A percentile compares a stretch with the other conserved stretches of the same genome.
Evolutionary conservation across 2,797 vertebrate species (phyloP).

Genomic region (Spinus olivaceus): DNA sequence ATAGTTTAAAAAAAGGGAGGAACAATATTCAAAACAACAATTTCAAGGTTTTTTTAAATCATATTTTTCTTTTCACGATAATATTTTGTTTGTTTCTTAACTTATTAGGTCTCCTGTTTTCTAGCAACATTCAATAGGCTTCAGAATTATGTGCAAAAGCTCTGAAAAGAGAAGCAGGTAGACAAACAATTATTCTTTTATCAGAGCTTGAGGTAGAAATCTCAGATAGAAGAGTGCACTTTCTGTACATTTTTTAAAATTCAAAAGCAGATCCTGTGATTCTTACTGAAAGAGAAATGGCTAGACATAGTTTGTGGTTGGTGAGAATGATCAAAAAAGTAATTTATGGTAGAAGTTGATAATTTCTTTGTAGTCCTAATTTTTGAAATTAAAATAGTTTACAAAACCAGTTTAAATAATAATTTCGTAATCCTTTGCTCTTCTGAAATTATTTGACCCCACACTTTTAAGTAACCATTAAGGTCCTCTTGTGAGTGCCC

Average conservation of each 20-base stretch:
- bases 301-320: not conserved
- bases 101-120: not conserved
- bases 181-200: not conserved
- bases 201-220: not conserved
- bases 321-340: not conserved
- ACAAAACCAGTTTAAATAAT: not conserved
- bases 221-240: not conserved
- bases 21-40: not conserved
- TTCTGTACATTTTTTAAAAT: not conserved
- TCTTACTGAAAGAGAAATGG: not conserved
- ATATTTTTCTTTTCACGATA: not conserved
- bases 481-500: not conserved
- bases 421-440: not conserved
- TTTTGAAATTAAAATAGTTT: not conserved
- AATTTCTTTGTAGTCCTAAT: not conserved
- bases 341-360: not conserved
- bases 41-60: not conserved
- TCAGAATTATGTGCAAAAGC: not conserved
- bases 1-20: not conserved
- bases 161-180: not conserved
- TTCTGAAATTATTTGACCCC: not conserved
- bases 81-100: not conserved
- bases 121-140: not conserved
- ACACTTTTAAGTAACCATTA: not conserved
- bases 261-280: not conserved